Base-by-base conservation (phyloP, 2,888 invertebrate species). In the Alsophila aescularia region DNA sequence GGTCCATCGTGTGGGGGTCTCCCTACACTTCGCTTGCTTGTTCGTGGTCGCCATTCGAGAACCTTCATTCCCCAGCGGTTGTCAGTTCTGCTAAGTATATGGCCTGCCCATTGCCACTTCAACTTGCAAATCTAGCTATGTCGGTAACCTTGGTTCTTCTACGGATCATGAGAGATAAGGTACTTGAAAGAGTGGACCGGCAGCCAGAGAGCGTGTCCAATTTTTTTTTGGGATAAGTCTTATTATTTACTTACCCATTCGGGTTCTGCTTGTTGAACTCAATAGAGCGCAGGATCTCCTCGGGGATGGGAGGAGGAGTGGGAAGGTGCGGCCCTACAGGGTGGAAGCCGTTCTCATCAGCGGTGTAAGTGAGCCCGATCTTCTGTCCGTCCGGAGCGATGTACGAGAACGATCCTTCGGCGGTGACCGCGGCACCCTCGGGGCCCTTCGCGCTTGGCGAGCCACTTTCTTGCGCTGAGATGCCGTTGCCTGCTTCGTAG, bases 291-390 rank as follows among this genome's bases (percentile, higher is more conserved):
- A 93, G 81, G 69, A 93, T 93, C 52, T 93, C 78, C 51, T 88
- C 90, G 0, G 90, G 90, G 52, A 90, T 90, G 1, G 90, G 90
- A 0, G 93, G 93, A 1, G 93, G 93, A 0, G 93, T 93, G 41
- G 93, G 93, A n/a, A 93, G 86, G 64, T 94, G 94, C 1, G 92
- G 88, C 7, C 93, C 93, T 45, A 90, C 93, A 21, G 94, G 94
- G 70, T 94, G 94, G 89, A 94, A 95, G 58, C 95, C 95, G 71
- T 94, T 94, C 78, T 95, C 95, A 72, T 95, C 95, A 12, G 95
- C 95, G 40, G 93, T 92, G 85, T 95, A 95, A 4, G 93, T 92
- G 55, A 95, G 83, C 13, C 93, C 90, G 70, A 94, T 93, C 70
- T 93, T 90, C 68, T 93, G 92, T 52, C 94, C 94, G 62, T 95